Conservation (phyloP, 2,113 vertebrate species). For the Athene cunicularia region DNA sequence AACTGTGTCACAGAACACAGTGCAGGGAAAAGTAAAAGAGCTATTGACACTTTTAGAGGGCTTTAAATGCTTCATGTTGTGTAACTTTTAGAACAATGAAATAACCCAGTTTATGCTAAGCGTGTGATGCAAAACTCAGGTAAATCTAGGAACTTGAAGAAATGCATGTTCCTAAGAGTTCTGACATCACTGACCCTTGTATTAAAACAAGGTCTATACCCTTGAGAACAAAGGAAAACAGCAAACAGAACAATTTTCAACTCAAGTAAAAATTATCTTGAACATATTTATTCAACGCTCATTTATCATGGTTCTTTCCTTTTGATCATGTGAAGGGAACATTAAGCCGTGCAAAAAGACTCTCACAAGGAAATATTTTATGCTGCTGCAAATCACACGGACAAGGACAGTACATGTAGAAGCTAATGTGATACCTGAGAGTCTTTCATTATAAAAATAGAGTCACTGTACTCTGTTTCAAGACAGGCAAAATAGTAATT, state of each 20-base stretch:
- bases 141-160: neutral
- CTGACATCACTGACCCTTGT: neutral
- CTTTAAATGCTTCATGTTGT: neutral
- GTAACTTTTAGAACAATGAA: neutral
- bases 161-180: neutral
- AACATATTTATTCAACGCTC: neutral
- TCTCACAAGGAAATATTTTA: neutral
- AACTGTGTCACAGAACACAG: neutral
- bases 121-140: neutral
- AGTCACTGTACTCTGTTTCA: neutral
- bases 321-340: neutral
- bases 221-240: neutral
- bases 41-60: neutral
- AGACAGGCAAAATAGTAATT: neutral
- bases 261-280: neutral
- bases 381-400: neutral
- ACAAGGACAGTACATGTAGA: neutral
- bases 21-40: neutral
- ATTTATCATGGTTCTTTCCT: neutral
- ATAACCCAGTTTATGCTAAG: neutral
- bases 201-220: neutral
- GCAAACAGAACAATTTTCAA: neutral
- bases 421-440: neutral
- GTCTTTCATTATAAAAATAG: neutral
- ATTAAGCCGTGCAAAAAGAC: neutral